Evolutionary conservation across 2,797 vertebrate genomes (phyloP), one percentile per base, ranked within the genome.

Genomic region (Periophthalmus magnuspinnatus): DNA sequence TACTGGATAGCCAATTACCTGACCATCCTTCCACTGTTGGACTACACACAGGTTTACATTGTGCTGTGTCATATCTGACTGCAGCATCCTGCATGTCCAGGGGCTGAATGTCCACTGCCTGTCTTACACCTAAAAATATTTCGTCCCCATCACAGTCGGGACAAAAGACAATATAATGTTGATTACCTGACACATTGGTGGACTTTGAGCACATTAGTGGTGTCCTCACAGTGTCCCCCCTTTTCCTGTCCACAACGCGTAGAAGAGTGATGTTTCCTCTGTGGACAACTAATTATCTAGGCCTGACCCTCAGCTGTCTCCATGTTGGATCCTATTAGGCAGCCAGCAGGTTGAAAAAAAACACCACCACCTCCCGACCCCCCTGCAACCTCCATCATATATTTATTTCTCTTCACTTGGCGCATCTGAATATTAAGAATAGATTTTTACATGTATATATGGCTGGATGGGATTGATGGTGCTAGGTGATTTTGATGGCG

Each of bases 401-500:
- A 90, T 92, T 91, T 91, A 90, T 91, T 91, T 89, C 86, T 77
- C 85, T 80, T 86, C 94, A 95, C 95, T 96, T 95, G 94, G 94
- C 91, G 93, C 94, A 93, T 95, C 94, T 97, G 96, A 97, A 98
- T 97, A 98, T 97, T 96, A 96, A 98, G 96, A 97, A 96, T 96
- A 96, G 96, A 96, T 96, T 97, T 97, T 97, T 96, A 95, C 95
- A 96, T 96, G 95, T 95, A 89, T 90, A 96, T 96, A 94, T 95
- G 95, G 93, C 82, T 59, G 81, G 89, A 88, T 89, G 86, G 86
- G 88, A 86, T 90, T 86, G 89, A 87, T 86, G 83, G 82, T 87
- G 78, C 77, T 74, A 72, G 66, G 76, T 65, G 63, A 50, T 65
- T 65, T 65, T 65, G 45, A 28, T 52, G 62, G 71, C 81, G 79